Evolutionary conservation across 1,140 invertebrate species (phyloP).

Genomic region (Sitobion miscanthi): DNA sequence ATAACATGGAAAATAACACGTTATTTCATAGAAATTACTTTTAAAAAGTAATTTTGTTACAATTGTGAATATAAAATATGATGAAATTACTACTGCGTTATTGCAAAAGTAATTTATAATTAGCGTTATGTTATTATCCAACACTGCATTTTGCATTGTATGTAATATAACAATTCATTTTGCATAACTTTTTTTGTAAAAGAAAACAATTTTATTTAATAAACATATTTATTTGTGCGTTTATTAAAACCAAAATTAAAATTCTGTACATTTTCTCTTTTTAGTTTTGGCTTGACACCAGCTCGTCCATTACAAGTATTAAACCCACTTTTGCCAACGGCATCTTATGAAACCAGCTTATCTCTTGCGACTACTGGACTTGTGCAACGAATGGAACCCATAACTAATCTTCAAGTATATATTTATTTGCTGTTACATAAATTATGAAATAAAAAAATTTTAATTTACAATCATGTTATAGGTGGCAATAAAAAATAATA

Average conservation of each 20-base stretch:
- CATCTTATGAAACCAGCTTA: slow-evolving; percentile 79
- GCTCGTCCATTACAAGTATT: slow-evolving; percentile 79
- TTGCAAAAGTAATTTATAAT: too few species aligned
- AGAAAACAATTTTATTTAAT: too few species aligned
- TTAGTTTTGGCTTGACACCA: slow-evolving; percentile 91
- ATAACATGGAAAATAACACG: too few species aligned
- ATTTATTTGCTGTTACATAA: not conserved
- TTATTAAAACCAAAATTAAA: too few species aligned
- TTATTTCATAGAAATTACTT: too few species aligned
- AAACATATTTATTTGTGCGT: too few species aligned
- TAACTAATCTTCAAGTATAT: slow-evolving; percentile 91
- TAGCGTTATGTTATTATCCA: too few species aligned
- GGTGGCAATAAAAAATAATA: slow-evolving; percentile 98
- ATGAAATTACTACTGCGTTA: too few species aligned
- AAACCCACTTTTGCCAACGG: slow-evolving; percentile 83
- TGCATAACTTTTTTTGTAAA: not conserved
- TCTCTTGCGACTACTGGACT: slow-evolving; percentile 84
- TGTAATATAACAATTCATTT: not conserved
- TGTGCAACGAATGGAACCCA: slow-evolving; percentile 95
- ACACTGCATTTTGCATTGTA: not conserved
- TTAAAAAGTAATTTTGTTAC: too few species aligned
- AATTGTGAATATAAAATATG: too few species aligned
- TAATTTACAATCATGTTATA: slow-evolving; percentile 63
- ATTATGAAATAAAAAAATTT: slow-evolving; percentile 7
- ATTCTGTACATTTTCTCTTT: not conserved